These are phyloP conservation scores for Lamellibrachia columna DNA, from an alignment of 2,888 invertebrate species.

Conservation along the genomic window DNA sequence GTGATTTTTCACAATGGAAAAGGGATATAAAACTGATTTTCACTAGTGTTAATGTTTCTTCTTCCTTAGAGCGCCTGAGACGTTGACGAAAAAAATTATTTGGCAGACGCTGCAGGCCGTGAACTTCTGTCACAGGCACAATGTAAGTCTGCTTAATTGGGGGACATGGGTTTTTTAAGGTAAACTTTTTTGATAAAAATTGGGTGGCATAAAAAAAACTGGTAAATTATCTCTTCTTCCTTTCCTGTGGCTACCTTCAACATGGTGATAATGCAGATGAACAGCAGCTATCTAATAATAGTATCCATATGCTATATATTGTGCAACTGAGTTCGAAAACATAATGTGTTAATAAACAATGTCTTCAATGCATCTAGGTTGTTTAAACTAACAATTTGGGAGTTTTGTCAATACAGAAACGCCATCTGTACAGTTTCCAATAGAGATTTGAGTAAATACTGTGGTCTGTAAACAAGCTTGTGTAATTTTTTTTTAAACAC, in stretches of 20 bases:
- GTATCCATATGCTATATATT: no score
- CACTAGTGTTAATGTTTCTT: neutral
- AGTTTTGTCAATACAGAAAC: neutral
- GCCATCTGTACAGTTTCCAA: neutral
- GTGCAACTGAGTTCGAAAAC: no score
- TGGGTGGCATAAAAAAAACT: no score
- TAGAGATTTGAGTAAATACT: neutral
- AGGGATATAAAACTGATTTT: neutral
- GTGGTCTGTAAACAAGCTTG: neutral
- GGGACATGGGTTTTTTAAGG: neutral
- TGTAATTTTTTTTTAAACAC: neutral
- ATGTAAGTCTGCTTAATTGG: conserved; percentile 66
- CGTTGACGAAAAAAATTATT: conserved; percentile 88
- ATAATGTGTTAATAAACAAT: no score
- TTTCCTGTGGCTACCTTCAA: no score
- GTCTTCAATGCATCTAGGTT: no score
- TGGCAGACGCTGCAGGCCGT: conserved; percentile 96
- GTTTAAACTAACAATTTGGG: neutral
- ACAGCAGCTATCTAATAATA: no score
- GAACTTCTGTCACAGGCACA: conserved; percentile 95
- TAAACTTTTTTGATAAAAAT: neutral
- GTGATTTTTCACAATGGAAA: no score
- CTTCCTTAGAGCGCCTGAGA: conserved; percentile 76
- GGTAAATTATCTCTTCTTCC: no score
- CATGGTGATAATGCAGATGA: no score